Evolutionary conservation across 1,140 invertebrate species (phyloP), one percentile per base, ranked within the genome.

Genomic region (Phthorimaea operculella): DNA sequence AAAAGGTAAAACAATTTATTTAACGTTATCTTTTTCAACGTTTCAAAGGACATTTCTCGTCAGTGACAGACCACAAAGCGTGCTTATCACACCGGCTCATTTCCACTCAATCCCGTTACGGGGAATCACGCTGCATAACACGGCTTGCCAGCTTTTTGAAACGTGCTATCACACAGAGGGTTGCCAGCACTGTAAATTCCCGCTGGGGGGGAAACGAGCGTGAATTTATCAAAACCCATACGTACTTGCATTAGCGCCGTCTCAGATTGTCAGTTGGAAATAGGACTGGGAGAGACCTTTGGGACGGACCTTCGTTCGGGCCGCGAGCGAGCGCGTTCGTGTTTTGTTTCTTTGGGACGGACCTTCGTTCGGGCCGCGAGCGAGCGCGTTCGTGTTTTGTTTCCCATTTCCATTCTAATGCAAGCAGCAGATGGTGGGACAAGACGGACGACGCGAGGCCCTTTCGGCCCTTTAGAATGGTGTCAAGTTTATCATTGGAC

Each of bases 31-130:
- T 33, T 14, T 52, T 52, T 52, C 9, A 54, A 18, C 15, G 14
- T 34, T 48, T 45, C 21, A 10, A 11, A 21, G 21, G 45, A 57
- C 56, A 55, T 45, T 28, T 52, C 51, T 21, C 50, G 17, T 55
- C 57, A 57, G 55, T 54, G 45, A 57, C 48, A 56, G 39, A 33
- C 21, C 21, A 63, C 55, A 58, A 64, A 63, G 58, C 45, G 16
- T 63, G 54, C 71, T 74, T 77, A 77, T 77, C 76, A 68, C 55
- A 61, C 59, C 63, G 60, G 60, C 68, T 71, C 77, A 77, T 80
- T 80, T 77, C 73, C 70, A 70, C 68, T 61, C 61, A 72, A 77
- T 73, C 67, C 66, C 66, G 66, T 68, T 67, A 39, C 36, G 36
- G 3, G 36, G 10, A 39, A 39, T 67, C 66, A 64, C 62, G 64